These are phyloP conservation scores for Phthorimaea operculella DNA, from an alignment of 1,140 invertebrate species.

Conservation along the genomic window DNA sequence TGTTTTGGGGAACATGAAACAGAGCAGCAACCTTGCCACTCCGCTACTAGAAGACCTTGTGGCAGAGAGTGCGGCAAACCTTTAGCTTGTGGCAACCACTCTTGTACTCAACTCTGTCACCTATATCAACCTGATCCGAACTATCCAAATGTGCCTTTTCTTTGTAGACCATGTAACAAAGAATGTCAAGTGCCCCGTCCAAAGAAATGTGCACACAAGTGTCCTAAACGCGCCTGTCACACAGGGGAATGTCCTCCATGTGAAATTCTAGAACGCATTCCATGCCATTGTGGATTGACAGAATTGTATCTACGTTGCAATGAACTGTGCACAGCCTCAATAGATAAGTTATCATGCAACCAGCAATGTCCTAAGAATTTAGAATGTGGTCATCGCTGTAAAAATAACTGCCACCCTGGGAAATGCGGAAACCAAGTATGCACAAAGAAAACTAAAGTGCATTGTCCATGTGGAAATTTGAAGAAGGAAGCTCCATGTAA, in stretches of 20 bases:
- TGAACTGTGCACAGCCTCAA: constrained; percentile 71
- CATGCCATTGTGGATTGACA: constrained; percentile 84
- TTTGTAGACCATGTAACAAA: constrained; percentile 79
- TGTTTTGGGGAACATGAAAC: constrained; percentile 89
- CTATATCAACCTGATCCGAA: constrained; percentile 59
- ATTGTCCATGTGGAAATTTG: constrained; percentile 81
- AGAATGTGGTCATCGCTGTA: constrained; percentile 81
- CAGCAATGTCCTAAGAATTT: constrained; percentile 89
- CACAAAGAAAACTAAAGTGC: constrained; percentile 81
- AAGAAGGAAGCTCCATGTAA: constrained; percentile 83
- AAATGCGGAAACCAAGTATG: constrained; percentile 77
- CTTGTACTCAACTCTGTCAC: constrained; percentile 81
- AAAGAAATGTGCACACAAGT: constrained; percentile 82
- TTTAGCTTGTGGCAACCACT: constrained; percentile 84
- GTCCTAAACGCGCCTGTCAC: constrained; percentile 79
- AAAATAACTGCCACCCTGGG: constrained; percentile 80
- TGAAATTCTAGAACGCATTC: constrained; percentile 74
- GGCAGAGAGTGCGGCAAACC: constrained; percentile 75
- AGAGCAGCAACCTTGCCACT: constrained; percentile 78
- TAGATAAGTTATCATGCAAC: constrained; percentile 75
- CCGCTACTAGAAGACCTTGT: constrained; percentile 78
- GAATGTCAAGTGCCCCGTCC: constrained; percentile 77
- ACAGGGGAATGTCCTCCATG: constrained; percentile 77
- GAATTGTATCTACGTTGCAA: constrained; percentile 79
- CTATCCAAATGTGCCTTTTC: constrained; percentile 53